Base-by-base conservation (phyloP, 2,797 vertebrate species). In the Parauchenoglanis ngamensis region DNA sequence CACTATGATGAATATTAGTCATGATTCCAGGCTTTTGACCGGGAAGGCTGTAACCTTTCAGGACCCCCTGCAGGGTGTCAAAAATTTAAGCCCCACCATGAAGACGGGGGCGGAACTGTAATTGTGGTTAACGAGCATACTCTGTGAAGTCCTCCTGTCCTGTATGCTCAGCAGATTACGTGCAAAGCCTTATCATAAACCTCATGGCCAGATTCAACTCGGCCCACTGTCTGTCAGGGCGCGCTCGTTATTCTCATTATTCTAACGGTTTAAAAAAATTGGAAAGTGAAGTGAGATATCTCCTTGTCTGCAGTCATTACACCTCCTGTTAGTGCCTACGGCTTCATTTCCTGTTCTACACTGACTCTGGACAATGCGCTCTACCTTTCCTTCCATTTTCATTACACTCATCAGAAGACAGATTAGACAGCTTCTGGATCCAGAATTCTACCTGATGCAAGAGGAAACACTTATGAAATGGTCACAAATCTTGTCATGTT, bases 261-360 rank as follows among this genome's bases (percentile, higher is more conserved):
- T 94, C 61, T 86, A 83, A 52, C 73, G 84, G 73, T 75, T 85
- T 87, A 89, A 85, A 90, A 90, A 89, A 88, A 84, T 75, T 91
- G 7, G 0, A 52, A 65, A 88, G 91, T 10, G 49, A 77, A 92
- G 87, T 77, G 78, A 90, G 87, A 92, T 85, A 91, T 92, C 92
- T 91, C 91, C 92, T 92, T 93, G 94, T 93, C 94, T 91, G 89
- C 90, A 83, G 86, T 92, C 92, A 94, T 95, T 94, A 94, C 90
- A 90, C 89, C 88, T 91, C 90, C 88, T 88, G 92, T 95, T 94
- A 92, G 90, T 78, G 3, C 54, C 87, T 88, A 94, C 87, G 84
- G 93, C 93, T 95, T 94, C 92, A 94, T 95, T 93, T 93, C 93
- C 93, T 93, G 87, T 85, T 92, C 91, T 91, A 89, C 91, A 91